Evolutionary conservation across 2,888 invertebrate species (phyloP), one percentile per base, ranked within the genome.

Genomic region (Andrena hattorfiana): DNA sequence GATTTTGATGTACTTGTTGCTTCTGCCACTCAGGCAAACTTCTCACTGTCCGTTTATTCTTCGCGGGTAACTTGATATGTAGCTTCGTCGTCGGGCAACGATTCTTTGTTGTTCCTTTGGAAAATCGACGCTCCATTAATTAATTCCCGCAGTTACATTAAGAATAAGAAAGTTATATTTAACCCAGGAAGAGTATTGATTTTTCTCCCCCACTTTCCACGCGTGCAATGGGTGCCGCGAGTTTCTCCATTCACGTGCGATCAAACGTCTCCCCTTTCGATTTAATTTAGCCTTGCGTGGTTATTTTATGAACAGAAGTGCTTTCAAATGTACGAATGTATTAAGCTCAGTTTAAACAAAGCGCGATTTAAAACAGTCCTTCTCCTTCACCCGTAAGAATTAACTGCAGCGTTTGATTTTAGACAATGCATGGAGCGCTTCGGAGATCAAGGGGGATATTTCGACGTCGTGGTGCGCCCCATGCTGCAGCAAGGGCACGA

Each of bases 401-500:
- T 30, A 10, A 42, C 13, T 30, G 8, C 51, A 28, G 16, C 7
- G 13, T 48, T 62, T 70, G 13, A 5, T 77, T 86, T 62, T 66
- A 88, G 88, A 64, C 83, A 83, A 63, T 83, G 80, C 49, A 59
- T 73, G 60, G 85, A 77, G 42, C 77, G 63, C 13, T 89, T 89
- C 72, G 86, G 86, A 2, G 89, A 89, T 67, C 78, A 85, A 62
- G 83, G 87, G 10, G 95, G 94, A 62, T 94, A 93, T 79, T 95
- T 94, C 76, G 94, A 94, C 78, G 90, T 94, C 71, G 94, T 94
- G 0, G 94, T 95, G 10, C 93, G 94, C 68, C 95, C 95, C 49
- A 94, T 95, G 93, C 86, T 95, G 20, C 94, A 94, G 74, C 93
- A 94, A 32, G 95, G 95, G 2, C 95, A 95, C 72, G 95, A 95